Base-by-base conservation (phyloP, 1,140 invertebrate species). In the Rhopalosiphum padi region DNA sequence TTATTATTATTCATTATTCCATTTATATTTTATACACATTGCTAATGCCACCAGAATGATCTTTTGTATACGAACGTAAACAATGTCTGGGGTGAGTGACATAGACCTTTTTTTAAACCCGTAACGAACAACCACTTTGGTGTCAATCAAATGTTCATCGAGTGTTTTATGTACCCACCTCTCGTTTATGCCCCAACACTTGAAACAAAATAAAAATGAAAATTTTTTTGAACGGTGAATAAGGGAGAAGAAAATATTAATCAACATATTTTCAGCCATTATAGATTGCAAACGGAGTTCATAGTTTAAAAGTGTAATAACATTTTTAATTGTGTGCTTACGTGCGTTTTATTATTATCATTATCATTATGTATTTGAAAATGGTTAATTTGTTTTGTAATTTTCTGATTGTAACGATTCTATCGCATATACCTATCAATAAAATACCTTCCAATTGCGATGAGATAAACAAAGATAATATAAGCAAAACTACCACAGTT, bases 61-160 rank as follows among this genome's bases (percentile, higher is more conserved):
- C 91, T 92, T 83, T 92, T 92, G 77, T 92, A 21, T 77, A 92
- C 23, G 91, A 83, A 37, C n/a, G 77, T 92, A 92, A 92, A 92
- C 91, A 92, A 92, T 92, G 68, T 85, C n/a, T 25, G 37, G 68
- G 77, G 68, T 51, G 91, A 92, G 68, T 92, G 91, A 92, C 91
- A 92, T 83, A 77, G 46, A 55, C 48, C 48, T 89, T 89, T 89
- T 46, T 89, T 53, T 53, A 55, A 25, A 23, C 35, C n/a, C 41
- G 46, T 92, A 92, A 92, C 91, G 68, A 91, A 82, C 68, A 83
- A 92, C 68, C 91, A 83, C 91, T 92, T 92, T 53, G 46, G 46
- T 92, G 91, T 92, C 91, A 92, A 92, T 92, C 91, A 92, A 92
- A 91, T 82, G 30, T 92, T 51, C 68, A 48, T 92, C 68, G 91